Evolutionary conservation across 2,888 invertebrate species (phyloP), one percentile per base, ranked within the genome.

Genomic region (Ectobius pallidus): DNA sequence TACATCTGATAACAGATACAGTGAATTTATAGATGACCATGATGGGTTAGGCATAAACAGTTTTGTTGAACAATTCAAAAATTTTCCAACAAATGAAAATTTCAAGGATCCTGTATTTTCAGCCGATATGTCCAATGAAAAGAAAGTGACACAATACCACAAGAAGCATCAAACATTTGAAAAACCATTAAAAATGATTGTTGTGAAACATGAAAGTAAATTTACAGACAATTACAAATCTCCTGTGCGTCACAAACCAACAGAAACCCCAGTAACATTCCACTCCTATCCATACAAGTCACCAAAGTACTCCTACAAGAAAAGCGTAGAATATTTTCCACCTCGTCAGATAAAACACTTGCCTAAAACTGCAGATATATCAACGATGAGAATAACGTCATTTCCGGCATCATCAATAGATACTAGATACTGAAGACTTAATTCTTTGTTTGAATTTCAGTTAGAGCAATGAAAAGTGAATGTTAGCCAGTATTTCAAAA

Each of bases 21-120:
- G n/a, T 16, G 14, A 2, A 16, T 58, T 30, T n/a, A 14, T 30
- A 18, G 30, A 58, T 30, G 58, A 30, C 11, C 27, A 58, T 52
- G 2, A 20, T n/a, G 58, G 30, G 6, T 14, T 30, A 14, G n/a
- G 58, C 11, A 3, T 25, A 14, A 1, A 9, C 25, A 44, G 46
- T 65, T 65, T 65, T 46, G 65, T n/a, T 9, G 46, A 46, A 44
- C 65, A 65, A 30, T 65, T 65, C 27, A 65, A 65, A 39, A 16
- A 44, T 18, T 65, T 65, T 46, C 27, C 65, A 42, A 22, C 22
- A 2, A 63, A 25, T 1, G 16, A 34, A 39, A 39, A 63, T 34
- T 63, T 63, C 6, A 44, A 46, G 18, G 22, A 16, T 2, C 44
- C 44, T 0, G 65, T 44, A 7, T 65, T 65, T 46, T n/a, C 25